A percentile compares a stretch with the other conserved stretches of the same genome.
These are phyloP conservation scores for Parotocinclus haroldoi DNA, from an alignment of 2,797 vertebrate species.

Conservation along the genomic window DNA sequence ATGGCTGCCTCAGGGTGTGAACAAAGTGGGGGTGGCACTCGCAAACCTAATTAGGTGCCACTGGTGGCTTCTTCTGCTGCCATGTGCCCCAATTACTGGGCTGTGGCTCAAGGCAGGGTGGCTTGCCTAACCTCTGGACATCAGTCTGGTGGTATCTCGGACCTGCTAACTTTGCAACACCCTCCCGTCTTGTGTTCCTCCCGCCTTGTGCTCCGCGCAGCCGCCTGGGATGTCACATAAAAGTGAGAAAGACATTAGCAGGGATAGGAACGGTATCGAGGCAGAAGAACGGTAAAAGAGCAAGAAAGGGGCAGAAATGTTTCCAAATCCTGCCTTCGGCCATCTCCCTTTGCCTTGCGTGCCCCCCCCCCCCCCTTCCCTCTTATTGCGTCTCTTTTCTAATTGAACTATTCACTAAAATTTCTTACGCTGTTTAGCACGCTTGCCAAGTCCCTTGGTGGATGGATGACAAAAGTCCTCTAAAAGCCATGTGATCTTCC, in stretches of 20 bases:
- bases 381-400: constrained; percentile 68
- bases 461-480: constrained; percentile 77
- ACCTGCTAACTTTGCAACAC: constrained; percentile 51
- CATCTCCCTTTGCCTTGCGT: too few species aligned
- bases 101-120: constrained; percentile 36
- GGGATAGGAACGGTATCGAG: too few species aligned
- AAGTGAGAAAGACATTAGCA: too few species aligned
- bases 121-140: constrained; percentile 45
- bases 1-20: constrained; percentile 46
- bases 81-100: constrained; percentile 46
- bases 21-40: constrained; percentile 31
- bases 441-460: constrained; percentile 79
- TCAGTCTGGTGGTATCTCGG: constrained; percentile 33
- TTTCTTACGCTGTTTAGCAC: constrained; percentile 76
- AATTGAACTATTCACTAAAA: constrained; percentile 87
- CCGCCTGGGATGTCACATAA: constrained; percentile 54
- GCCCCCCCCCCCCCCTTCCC: constrained; percentile 50
- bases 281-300: too few species aligned
- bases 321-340: too few species aligned
- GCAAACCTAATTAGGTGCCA: constrained; percentile 46
- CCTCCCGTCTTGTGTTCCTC: constrained; percentile 52
- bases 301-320: too few species aligned
- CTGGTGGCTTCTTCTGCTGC: constrained; percentile 33
- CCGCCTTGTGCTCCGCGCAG: constrained; percentile 55
- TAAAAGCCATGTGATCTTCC: constrained; percentile 84